Evolutionary conservation across 2,888 invertebrate species (phyloP), one percentile per base, ranked within the genome.

Genomic region (Synanthedon myopaeformis): DNA sequence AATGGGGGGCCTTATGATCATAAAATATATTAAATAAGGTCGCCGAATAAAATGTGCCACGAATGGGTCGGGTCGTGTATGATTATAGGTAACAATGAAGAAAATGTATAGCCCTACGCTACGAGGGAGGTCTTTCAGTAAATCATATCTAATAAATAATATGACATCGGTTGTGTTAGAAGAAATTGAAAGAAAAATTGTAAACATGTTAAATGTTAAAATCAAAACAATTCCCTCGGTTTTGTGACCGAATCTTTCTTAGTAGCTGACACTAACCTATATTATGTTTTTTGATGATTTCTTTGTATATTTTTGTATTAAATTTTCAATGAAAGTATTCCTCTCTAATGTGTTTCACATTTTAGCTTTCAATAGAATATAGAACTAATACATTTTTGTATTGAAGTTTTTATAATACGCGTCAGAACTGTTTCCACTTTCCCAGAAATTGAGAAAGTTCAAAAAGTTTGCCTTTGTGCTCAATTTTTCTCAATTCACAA

Each of bases 61-160:
- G 66, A 67, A 68, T 64, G 64, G 49, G 23, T 11, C 19, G 72
- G 73, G 72, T 69, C 74, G 67, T 63, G 66, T 59, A 61, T 59
- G 61, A 61, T 59, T 57, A 59, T 57, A 19, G 58, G 70, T 68
- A 66, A 72, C 73, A 76, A 73, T 74, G 76, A 70, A 67, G 66
- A 52, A 62, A 63, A 71, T 70, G 72, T 76, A 72, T 74, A 65
- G 64, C 66, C 60, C 59, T 59, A 49, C 66, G 61, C 59, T 59
- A 49, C 49, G 58, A 62, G 17, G 62, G 64, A 65, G 70, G 65
- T 67, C 62, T 58, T 61, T 49, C 52, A 63, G 63, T 70, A 69
- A 69, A 71, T 69, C 65, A 64, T 59, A 63, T 12, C 11, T 14
- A 19, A 49, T 49, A 49, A 23, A 23, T 23, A 23, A 49, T 45